These are phyloP conservation scores for Microchrysa polita DNA, from an alignment of 2,888 invertebrate genomes.

Conservation along the genomic window DNA sequence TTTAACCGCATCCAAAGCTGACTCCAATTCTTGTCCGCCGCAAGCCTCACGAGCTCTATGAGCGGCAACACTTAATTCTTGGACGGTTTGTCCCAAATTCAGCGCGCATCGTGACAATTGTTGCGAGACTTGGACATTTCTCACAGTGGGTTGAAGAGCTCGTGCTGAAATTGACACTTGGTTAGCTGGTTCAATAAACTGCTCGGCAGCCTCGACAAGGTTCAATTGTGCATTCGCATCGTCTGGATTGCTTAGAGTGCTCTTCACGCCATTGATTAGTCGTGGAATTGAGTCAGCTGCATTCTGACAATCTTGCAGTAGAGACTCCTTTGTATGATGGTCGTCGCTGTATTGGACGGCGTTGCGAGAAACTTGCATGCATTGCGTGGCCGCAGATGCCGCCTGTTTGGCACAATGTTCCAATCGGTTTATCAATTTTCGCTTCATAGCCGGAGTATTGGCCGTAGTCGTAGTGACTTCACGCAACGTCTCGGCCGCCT, in stretches of 20 bases:
- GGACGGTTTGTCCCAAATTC: conserved; percentile 62
- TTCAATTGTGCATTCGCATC: conserved; percentile 80
- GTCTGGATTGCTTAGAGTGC: conserved; percentile 74
- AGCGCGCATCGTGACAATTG: conserved; percentile 69
- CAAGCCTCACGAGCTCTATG: conserved; percentile 78
- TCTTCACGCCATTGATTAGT: conserved; percentile 81
- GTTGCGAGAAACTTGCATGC: conserved; percentile 87
- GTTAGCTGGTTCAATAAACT: conserved; percentile 79
- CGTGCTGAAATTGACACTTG: conserved; percentile 81
- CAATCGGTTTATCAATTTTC: conserved; percentile 74
- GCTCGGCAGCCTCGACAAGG: conserved; percentile 84
- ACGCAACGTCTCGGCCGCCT: conserved; percentile 93
- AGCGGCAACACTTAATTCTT: conserved; percentile 69
- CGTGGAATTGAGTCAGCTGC: conserved; percentile 83
- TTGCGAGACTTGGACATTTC: conserved; percentile 79
- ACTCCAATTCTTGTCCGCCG: conserved; percentile 85
- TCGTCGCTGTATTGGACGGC: conserved; percentile 75
- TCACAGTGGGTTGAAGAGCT: conserved; percentile 83
- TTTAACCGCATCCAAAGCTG: conserved; percentile 83
- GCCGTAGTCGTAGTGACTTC: conserved; percentile 90
- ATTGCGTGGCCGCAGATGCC: conserved; percentile 88
- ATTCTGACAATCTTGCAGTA: conserved; percentile 77
- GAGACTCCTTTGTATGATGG: conserved; percentile 71
- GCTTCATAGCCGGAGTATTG: conserved; percentile 76
- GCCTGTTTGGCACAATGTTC: conserved; percentile 84